phyloP scores from a whole-genome alignment of 2,888 invertebrate species.

The Hemistola chrysoprasaria region DNA sequence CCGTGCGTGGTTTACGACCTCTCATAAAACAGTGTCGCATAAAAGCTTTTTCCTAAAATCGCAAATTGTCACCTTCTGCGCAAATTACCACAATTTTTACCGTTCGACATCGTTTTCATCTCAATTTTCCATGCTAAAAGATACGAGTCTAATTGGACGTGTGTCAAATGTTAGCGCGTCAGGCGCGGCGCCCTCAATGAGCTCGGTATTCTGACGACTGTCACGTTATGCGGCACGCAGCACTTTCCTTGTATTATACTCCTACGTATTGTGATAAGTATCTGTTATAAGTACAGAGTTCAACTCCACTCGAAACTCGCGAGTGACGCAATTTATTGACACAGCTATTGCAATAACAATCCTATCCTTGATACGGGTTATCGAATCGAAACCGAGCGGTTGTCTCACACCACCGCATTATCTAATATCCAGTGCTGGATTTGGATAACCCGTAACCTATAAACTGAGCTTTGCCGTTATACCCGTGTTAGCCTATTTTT shows the following conservation, averaged over 20 bases:
- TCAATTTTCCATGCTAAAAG: constrained; percentile 35
- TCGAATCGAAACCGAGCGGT: constrained; percentile 15
- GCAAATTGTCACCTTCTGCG: constrained; percentile 17
- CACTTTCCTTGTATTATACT: constrained; percentile 16
- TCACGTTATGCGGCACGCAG: constrained; percentile 22
- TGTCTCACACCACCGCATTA: constrained; percentile 20
- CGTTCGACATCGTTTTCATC: constrained; percentile 31
- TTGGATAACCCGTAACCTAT: constrained; percentile 18
- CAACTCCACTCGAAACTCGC: background rate
- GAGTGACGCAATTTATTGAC: background rate
- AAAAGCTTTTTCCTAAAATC: constrained; percentile 16
- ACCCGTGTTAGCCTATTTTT: constrained; percentile 27
- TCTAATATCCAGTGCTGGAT: constrained; percentile 20
- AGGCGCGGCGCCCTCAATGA: constrained; percentile 32
- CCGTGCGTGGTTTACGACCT: constrained; percentile 9
- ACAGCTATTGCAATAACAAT: background rate
- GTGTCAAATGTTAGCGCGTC: constrained; percentile 40
- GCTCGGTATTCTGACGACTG: constrained; percentile 38
- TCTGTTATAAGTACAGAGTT: background rate
- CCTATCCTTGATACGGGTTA: constrained; percentile 11
- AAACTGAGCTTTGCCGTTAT: constrained; percentile 23
- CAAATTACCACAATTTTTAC: constrained; percentile 23
- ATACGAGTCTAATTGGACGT: constrained; percentile 45
- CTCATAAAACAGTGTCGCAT: constrained; percentile 16
- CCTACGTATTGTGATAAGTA: background rate